phyloP scores from a whole-genome alignment of 2,113 vertebrate genomes.

The Helogale parvula region DNA sequence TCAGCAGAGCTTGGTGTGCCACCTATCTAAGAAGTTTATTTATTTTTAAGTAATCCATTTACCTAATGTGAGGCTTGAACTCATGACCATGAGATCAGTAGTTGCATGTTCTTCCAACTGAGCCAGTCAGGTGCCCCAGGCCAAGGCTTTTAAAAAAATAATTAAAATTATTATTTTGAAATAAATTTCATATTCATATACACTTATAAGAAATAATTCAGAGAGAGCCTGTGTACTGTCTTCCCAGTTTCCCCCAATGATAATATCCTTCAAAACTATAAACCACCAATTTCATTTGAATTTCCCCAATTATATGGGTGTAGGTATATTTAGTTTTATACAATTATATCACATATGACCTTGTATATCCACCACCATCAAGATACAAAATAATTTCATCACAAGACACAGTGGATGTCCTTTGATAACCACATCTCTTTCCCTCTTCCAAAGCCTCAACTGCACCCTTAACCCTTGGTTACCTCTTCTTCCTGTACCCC shows the following conservation, averaged over 20 bases:
- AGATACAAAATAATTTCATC: background rate
- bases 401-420: background rate
- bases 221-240: background rate
- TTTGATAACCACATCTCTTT: background rate
- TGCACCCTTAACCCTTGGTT: background rate
- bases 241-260: background rate
- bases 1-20: no score
- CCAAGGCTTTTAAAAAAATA: background rate
- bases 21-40: background rate
- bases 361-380: background rate
- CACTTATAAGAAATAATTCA: background rate
- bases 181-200: background rate
- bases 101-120: background rate
- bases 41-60: background rate
- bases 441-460: background rate
- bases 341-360: background rate
- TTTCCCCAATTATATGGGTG: background rate
- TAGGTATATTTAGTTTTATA: background rate
- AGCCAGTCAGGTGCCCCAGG: background rate
- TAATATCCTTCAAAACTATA: background rate
- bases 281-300: background rate
- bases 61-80: background rate
- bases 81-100: background rate
- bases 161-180: background rate
- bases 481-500: background rate